Percentiles rank a stretch among this genome's conserved stretches.
phyloP scores from a whole-genome alignment of 1,140 invertebrate genomes.

The Meteorus sp. region DNA sequence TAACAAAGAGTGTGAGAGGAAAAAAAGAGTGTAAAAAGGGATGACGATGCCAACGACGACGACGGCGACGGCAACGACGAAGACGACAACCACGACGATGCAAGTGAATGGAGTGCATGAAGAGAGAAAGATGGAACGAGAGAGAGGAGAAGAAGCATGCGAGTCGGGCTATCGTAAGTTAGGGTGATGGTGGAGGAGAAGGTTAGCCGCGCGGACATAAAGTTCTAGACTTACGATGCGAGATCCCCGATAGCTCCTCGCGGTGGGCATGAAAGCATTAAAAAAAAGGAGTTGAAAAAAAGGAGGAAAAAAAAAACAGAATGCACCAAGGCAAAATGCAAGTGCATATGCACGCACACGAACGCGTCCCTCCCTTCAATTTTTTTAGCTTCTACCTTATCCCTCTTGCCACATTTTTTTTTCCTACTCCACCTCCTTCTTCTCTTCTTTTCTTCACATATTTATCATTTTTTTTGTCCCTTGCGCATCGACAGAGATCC shows the following conservation, averaged over 20 bases:
- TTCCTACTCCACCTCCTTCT: constrained; percentile 9
- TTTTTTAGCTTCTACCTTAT: constrained; percentile 4
- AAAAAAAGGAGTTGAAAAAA: too few species aligned
- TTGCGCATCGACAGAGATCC: constrained; percentile 44
- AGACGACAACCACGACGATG: too few species aligned
- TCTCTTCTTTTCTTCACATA: constrained; percentile 18
- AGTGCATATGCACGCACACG: constrained; percentile 30
- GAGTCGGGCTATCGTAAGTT: constrained; percentile 56
- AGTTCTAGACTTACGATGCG: constrained; percentile 61
- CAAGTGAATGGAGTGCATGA: background rate
- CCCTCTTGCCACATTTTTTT: constrained; percentile 15
- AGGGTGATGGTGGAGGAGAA: constrained; percentile 49
- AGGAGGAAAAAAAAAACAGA: too few species aligned
- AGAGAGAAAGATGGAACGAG: constrained; percentile 33
- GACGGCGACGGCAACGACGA: too few species aligned
- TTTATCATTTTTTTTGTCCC: constrained; percentile 29
- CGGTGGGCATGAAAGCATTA: constrained; percentile 59
- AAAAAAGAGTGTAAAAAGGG: constrained; percentile 5
- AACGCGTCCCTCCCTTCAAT: constrained; percentile 8
- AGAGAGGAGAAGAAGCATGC: constrained; percentile 35
- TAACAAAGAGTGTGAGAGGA: background rate
- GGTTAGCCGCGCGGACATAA: constrained; percentile 58
- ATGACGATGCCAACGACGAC: too few species aligned
- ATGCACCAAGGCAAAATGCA: constrained; percentile 43
- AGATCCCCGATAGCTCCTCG: constrained; percentile 60